A percentile compares a stretch with the other conserved stretches of the same genome.
Conservation (phyloP, 2,113 vertebrate species). For the cat (Felis catus) region F.catus_Fca126_mat1.0 CM031419.1:22832001-22832500, state of each 20-base stretch:
- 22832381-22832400: not conserved
- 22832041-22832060: not conserved
- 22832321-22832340: not conserved
- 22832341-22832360: accelerated
- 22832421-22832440: not conserved
- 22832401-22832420: not conserved
- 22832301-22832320: not conserved
- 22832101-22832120: not conserved
- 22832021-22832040: not conserved
- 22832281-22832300: not conserved
- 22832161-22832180: not conserved
- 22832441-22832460: not conserved
- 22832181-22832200: not conserved
- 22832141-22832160: accelerated
- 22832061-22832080: not conserved
- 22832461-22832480: not conserved
- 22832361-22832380: not conserved
- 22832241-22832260: accelerated
- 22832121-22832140: not conserved
- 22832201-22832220: too few species aligned
- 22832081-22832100: not conserved
- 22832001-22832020: not conserved
- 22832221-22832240: not conserved
- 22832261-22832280: too few species aligned
- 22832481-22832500: not conserved